Evolutionary conservation across 1,140 invertebrate species (phyloP), one percentile per base, ranked within the genome.

Genomic region (Calycopis cecrops): DNA sequence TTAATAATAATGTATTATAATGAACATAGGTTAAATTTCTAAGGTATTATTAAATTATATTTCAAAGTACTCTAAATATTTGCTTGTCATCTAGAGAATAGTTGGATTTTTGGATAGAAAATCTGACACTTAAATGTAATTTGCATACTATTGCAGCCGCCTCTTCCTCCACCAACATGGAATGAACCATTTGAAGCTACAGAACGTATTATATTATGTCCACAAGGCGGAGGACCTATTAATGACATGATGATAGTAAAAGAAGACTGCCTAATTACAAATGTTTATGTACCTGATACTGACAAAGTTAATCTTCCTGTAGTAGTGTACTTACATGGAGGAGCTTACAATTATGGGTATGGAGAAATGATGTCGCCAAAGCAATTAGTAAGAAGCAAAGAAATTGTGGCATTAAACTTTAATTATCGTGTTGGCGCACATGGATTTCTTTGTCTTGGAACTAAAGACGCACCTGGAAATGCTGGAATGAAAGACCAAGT

Each of bases 401-500:
- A 68, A 55, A 37, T 73, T 3, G 62, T 76, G 17, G 51, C 57
- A 21, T 64, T 76, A 0, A 72, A 51, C 28, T 72, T 76, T 52
- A 76, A 76, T 21, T 76, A 76, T 50, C 68, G 73, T 4, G 49
- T 76, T 10, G 71, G 73, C 12, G 57, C 57, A 9, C 63, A 64
- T 11, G 72, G 74, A 0, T 77, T 77, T 33, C 56, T 77, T 0
- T 77, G 72, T 55, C 40, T 77, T 3, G 74, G 72, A 8, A 70
- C 72, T 6, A 49, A 71, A 50, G 62, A 60, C 28, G 57, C 52
- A 33, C 72, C 74, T 0, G 74, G 74, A 8, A 76, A 76, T 52
- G 68, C 72, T 10, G 74, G 63, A 3, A 63, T 75, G 67, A 77
- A 77, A 57, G 75, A 78, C 51, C 67, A 70, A 59, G 57, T 75